A percentile compares a stretch with the other conserved stretches of the same genome.
Evolutionary conservation across 2,888 invertebrate genomes (phyloP).

Genomic region (Tipula unca): DNA sequence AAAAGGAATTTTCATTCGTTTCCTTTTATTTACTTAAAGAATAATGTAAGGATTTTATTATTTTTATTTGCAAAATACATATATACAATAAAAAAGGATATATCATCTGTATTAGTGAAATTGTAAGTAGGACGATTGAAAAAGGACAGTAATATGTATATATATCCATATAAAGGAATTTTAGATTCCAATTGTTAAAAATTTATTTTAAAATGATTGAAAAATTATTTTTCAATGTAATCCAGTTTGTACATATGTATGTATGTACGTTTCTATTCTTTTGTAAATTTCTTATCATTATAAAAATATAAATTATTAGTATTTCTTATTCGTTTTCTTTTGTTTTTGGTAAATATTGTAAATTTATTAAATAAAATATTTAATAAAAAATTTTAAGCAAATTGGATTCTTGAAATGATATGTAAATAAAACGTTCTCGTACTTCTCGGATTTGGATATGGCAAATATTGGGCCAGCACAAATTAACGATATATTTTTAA

Average conservation of each 20-base stretch:
- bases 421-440: background rate
- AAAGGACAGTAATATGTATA: background rate
- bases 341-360: background rate
- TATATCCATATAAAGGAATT: background rate
- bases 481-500: too few relatives aligned
- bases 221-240: background rate
- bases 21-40: background rate
- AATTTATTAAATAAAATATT: background rate
- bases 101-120: background rate
- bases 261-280: background rate
- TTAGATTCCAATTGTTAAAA: background rate
- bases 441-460: background rate
- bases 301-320: background rate
- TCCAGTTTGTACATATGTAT: background rate
- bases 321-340: background rate
- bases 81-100: background rate
- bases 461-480: too few relatives aligned
- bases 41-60: background rate
- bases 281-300: background rate
- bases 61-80: background rate
- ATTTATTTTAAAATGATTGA: background rate
- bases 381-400: background rate
- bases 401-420: background rate
- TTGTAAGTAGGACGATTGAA: background rate
- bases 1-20: background rate